Base-by-base conservation (phyloP, 2,797 vertebrate genomes). In the Pseudopleuronectes americanus region DNA sequence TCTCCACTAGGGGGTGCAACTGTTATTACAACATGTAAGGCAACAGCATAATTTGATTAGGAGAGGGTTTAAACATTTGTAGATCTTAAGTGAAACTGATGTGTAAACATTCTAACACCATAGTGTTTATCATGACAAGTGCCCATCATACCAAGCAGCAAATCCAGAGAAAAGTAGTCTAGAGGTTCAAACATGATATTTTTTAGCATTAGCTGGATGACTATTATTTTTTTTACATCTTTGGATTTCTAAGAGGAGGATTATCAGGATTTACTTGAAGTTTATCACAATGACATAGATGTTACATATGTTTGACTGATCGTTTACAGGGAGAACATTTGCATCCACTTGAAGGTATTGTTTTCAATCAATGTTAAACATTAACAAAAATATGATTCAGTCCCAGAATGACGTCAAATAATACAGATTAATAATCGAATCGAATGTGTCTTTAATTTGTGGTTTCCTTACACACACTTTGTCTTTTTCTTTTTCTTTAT, bases 1-100 rank as follows among this genome's bases (percentile, higher is more conserved):
- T 8, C 8, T 45, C 80, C 91, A 92, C 77, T 69, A 87, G 91
- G 71, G 58, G 81, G 59, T 22, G 51, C 47, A 47, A 67, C 52
- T 2, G 4, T 49, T 59, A 77, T 53, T 33, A 77, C 22, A 73
- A 68, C 31, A 49, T 56, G 48, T 4, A 23, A 47, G 17, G 24
- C 4, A 16, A 19, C 43, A 45, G 36, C 12, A 0, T 59, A 21
- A n/a, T 6, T 43, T 4, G 9, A 17, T 31, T 12, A 4, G 49
- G 52, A 74, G 76, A 75, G 48, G 70, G 61, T 64, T 57, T 71
- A 60, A 2, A 31, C 59, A 64, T 77, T 57, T 63, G 24, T 31
- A 17, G 54, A 26, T 57, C 33, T 79, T 75, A 36, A 63, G 6
- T 41, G 53, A 77, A 72, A 68, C 31, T 64, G 53, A 28, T 57